A percentile compares a stretch with the other conserved stretches of the same genome.
Evolutionary conservation across 2,113 vertebrate species (phyloP).

Genomic region (Entosphenus tridentatus): DNA sequence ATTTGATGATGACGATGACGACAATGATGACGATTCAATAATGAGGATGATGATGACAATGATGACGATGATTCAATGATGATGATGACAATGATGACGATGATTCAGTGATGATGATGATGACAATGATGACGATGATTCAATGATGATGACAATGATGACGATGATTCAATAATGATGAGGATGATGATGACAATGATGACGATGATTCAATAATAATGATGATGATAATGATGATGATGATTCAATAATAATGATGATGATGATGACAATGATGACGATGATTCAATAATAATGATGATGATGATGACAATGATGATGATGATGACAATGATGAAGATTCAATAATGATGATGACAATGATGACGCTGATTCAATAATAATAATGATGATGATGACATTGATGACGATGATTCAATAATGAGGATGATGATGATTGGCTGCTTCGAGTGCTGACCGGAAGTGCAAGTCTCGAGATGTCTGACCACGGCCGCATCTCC

Average conservation of each 20-base stretch:
- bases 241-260: slow-evolving; percentile 1
- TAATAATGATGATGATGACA: slow-evolving; percentile 3
- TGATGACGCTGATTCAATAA: not conserved
- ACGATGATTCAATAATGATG: not conserved
- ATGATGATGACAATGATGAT: too few species aligned
- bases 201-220: too few species aligned
- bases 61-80: not conserved
- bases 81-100: not conserved
- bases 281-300: slow-evolving; percentile 4
- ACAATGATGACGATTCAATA: not conserved
- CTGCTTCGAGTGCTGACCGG: not conserved
- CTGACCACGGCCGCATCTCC: not conserved
- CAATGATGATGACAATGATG: not conserved
- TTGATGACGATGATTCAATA: not conserved
- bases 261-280: not conserved
- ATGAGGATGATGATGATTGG: not conserved
- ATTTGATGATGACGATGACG: not conserved
- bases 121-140: too few species aligned
- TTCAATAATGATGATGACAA: not conserved
- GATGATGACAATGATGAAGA: too few species aligned
- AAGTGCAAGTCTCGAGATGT: not conserved
- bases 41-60: slow-evolving; percentile 2
- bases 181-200: not conserved
- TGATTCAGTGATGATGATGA: not conserved
- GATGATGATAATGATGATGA: too few species aligned